Evolutionary conservation across 2,888 invertebrate species (phyloP).

Genomic region (Oeneis ivallda): DNA sequence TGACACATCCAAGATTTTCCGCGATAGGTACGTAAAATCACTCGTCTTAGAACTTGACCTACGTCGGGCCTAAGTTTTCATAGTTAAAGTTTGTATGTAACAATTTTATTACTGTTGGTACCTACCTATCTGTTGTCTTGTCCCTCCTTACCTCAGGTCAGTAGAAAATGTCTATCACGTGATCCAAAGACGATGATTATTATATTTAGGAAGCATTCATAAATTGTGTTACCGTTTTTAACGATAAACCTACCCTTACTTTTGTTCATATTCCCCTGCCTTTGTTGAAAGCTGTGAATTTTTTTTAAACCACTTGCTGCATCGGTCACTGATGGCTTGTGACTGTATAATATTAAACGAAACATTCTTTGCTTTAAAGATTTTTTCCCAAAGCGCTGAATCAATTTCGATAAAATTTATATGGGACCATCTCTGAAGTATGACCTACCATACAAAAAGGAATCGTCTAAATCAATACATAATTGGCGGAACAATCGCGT

Average conservation of each 20-base stretch:
- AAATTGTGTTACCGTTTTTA: neutral
- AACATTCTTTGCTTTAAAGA: too few relatives aligned
- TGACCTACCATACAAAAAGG: too few relatives aligned
- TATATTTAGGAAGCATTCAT: neutral
- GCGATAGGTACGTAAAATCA: conserved; percentile 11
- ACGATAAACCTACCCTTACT: neutral
- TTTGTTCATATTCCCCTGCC: neutral
- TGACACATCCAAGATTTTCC: neutral
- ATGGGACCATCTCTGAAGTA: too few relatives aligned
- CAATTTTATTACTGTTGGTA: conserved; percentile 57
- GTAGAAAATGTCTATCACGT: neutral
- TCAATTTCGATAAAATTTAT: too few relatives aligned
- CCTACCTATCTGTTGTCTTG: conserved; percentile 45
- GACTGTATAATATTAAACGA: too few relatives aligned
- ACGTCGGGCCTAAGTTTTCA: conserved; percentile 22
- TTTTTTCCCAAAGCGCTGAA: too few relatives aligned
- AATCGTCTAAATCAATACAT: too few relatives aligned
- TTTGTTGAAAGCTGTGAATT: too few relatives aligned
- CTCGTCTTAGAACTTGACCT: too few relatives aligned
- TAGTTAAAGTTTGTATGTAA: conserved; percentile 43
- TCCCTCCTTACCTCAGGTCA: neutral
- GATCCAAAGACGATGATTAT: neutral
- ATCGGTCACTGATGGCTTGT: too few relatives aligned
- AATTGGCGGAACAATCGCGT: too few relatives aligned
- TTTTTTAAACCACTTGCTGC: too few relatives aligned